Evolutionary conservation across 2,888 invertebrate genomes (phyloP), one percentile per base, ranked within the genome.

Genomic region (Phasia obesa): DNA sequence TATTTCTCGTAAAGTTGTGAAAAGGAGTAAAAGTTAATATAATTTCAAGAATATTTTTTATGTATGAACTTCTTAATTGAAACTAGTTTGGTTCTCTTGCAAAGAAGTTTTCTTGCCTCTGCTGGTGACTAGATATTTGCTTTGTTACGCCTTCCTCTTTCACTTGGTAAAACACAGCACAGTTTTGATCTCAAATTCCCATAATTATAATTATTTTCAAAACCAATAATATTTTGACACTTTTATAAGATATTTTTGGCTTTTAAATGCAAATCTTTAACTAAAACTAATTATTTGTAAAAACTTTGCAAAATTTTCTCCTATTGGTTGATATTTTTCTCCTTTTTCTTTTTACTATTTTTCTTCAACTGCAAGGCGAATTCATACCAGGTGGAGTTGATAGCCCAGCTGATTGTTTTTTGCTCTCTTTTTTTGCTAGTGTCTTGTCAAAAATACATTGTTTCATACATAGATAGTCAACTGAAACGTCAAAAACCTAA

Each of bases 111-210:
- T 38, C 13, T 62, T 38, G 21, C 38, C 17, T 47, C 31, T 73
- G 25, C 35, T 78, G 21, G 15, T 71, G 65, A 70, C 74, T 74
- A 78, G 64, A 60, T 65, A 38, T 51, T 53, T 67, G 59, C 65
- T 76, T 76, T 83, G 83, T 67, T 75, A 83, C 83, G 83, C 79
- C 83, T 83, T 75, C 64, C 57, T 83, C 77, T 79, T 79, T 59
- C 38, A 21, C 31, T 47, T 11, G 17, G 27, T 17, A 2, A 11
- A 55, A 44, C 60, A 2, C 31, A 4, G 15, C n/a, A 27, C 7
- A 21, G 47, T 74, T 53, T 67, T 19, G 69, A 55, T 17, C 17
- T 38, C 9, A 21, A 73, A 25, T 19, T 7, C 2, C 6, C 67
- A 79, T 47, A 23, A 6, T 13, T 25, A 17, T 1, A 42, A 9